Evolutionary conservation across 2,797 vertebrate genomes (phyloP).

Genomic region (Rhinogobio ventralis): DNA sequence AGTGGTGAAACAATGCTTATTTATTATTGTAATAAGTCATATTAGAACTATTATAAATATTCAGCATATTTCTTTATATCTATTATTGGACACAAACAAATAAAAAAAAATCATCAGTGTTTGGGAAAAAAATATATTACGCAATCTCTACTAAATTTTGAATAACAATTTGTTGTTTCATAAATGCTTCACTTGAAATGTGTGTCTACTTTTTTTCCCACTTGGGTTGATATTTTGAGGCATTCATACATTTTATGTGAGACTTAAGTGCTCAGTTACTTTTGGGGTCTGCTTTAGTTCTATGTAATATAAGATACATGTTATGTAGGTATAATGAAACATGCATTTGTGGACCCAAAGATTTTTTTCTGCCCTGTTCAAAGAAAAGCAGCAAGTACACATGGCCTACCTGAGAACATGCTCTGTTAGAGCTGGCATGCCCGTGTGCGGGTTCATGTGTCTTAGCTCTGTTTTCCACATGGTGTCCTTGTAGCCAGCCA

Average conservation of each 20-base stretch:
- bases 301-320: background rate
- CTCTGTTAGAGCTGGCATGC: constrained; percentile 81
- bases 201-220: background rate
- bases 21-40: background rate
- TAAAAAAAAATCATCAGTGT: background rate
- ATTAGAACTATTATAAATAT: background rate
- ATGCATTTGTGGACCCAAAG: background rate
- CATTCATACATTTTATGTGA: background rate
- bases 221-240: background rate
- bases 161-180: background rate
- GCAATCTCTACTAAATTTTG: background rate
- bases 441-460: constrained; percentile 78
- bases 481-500: constrained; percentile 69
- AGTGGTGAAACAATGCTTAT: background rate
- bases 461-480: constrained; percentile 75
- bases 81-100: background rate
- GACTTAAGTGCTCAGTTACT: background rate
- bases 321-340: background rate
- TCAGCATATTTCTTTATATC: background rate
- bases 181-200: background rate
- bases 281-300: background rate
- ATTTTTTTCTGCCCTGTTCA: background rate
- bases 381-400: background rate
- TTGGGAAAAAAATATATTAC: background rate
- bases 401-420: constrained; percentile 75